Base-by-base conservation (phyloP, 1,140 invertebrate species). In the Cydia strobilella region DNA sequence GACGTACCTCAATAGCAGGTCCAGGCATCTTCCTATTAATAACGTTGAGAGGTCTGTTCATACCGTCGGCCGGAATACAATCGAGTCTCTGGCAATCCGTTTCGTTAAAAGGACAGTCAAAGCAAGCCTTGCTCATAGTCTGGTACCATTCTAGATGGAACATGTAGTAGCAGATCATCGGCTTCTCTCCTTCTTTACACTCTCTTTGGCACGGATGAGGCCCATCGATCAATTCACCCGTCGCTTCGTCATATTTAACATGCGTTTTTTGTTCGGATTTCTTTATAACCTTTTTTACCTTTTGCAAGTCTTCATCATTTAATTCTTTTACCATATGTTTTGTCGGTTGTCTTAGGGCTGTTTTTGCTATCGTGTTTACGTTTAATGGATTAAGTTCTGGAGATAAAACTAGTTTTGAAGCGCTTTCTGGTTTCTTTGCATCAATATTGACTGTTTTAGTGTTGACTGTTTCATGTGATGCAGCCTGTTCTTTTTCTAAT, bases 11-110 rank as follows among this genome's bases (percentile, higher is more conserved):
- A 54, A 99, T 96, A 1, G 94, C 85, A 9, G 97, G 97, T 74
- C 97, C 97, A 1, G 98, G 98, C 91, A 98, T 94, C 93, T 96
- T 96, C 73, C 97, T 94, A 92, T 98, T 98, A 4, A 98, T 95
- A 0, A 97, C 95, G 3, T 96, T 94, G 18, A 98, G 89, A 0
- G 95, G 92, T 77, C 97, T 94, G 27, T 94, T 93, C 6, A 96
- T 92, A 0, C 98, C 98, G 88, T 98, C 97, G 5, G 95, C 97
- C 4, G 96, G 93, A 72, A 98, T 94, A 84, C 98, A 99, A 81
- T 98, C 96, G 0, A 94, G 94, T 48, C 96, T 91, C 59, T 93
- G 93, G 84, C 98, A 99, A 84, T 98, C 97, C 0, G 95, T 95
- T 0, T 90, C 79, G 82, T 97, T 97, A 42, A 90, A 94, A 0